Percentiles rank a stretch among this genome's conserved stretches.
These are phyloP conservation scores for Montipora efflorescens DNA, from an alignment of 64 coral and sea anemone genomes.

Conservation along the genomic window DNA sequence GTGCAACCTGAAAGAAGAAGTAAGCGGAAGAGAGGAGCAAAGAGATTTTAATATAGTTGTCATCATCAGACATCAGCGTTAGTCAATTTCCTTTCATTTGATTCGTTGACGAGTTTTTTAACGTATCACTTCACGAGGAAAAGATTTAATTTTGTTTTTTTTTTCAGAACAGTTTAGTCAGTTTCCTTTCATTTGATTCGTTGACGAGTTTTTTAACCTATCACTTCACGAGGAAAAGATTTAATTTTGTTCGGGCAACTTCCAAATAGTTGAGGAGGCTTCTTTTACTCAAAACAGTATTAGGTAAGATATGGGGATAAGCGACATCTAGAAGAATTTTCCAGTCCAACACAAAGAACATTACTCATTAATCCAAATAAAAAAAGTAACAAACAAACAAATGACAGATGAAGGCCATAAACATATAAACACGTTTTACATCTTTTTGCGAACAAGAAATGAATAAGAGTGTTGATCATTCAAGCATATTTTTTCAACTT, in stretches of 20 bases:
- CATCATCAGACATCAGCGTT: constrained; percentile 6
- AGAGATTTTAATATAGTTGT: neutral
- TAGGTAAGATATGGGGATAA: neutral
- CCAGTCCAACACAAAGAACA: neutral
- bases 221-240: constrained; percentile 1
- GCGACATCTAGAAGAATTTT: neutral
- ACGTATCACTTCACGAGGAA: neutral
- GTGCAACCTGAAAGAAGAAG: neutral
- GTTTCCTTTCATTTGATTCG: constrained; percentile 2
- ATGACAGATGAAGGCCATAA: neutral
- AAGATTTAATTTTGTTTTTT: too few relatives aligned
- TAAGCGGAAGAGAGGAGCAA: neutral
- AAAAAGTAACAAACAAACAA: neutral
- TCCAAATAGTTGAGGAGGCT: constrained; percentile 9
- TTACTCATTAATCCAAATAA: neutral
- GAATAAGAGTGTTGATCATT: neutral
- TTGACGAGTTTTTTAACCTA: constrained; percentile 3
- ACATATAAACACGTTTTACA: neutral
- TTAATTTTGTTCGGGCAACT: constrained; percentile 6
- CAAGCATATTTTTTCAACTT: neutral
- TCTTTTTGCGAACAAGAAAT: neutral
- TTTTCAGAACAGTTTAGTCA: neutral
- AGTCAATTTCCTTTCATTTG: neutral
- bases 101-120: constrained; percentile 11
- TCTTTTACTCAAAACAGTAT: neutral